phyloP scores from a whole-genome alignment of 1,140 invertebrate species.

The Brachionus manjavacas region DNA sequence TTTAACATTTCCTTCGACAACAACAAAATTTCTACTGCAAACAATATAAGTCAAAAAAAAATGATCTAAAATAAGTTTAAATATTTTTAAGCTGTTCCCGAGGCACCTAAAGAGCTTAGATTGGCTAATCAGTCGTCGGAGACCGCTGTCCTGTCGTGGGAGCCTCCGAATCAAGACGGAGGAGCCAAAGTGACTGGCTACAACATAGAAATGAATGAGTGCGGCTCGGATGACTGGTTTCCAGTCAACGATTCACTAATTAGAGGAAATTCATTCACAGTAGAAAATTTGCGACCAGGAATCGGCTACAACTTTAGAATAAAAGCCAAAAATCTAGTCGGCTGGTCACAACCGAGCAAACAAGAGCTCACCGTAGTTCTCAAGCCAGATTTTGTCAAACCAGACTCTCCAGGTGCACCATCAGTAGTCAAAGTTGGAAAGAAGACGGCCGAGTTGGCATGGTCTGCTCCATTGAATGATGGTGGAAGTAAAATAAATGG shows the following conservation, averaged over 20 bases:
- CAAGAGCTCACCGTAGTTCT: constrained; percentile 46
- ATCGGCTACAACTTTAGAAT: constrained; percentile 92
- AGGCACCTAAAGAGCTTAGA: constrained; percentile 70
- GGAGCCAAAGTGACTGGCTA: constrained; percentile 77
- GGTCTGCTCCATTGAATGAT: constrained; percentile 79
- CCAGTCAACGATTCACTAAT: constrained; percentile 49
- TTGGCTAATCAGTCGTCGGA: constrained; percentile 74
- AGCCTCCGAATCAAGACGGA: constrained; percentile 80
- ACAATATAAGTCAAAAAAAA: too few species aligned
- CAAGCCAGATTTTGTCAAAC: constrained; percentile 39
- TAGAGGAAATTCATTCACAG: constrained; percentile 40
- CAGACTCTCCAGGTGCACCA: constrained; percentile 31
- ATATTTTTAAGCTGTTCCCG: constrained; percentile 52
- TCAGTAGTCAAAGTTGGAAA: constrained; percentile 36
- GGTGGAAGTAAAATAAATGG: constrained; percentile 57
- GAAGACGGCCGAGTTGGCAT: constrained; percentile 70
- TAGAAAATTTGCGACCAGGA: constrained; percentile 52
- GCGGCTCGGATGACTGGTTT: constrained; percentile 74
- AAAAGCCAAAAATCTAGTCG: constrained; percentile 90
- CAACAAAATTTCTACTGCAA: too few species aligned
- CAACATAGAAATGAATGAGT: constrained; percentile 59
- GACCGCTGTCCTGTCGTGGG: constrained; percentile 76
- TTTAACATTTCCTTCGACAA: too few species aligned
- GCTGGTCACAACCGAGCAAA: constrained; percentile 73
- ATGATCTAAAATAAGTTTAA: too few species aligned